Evolutionary conservation across 2,888 invertebrate genomes (phyloP).

Genomic region (Pandemis heparana): DNA sequence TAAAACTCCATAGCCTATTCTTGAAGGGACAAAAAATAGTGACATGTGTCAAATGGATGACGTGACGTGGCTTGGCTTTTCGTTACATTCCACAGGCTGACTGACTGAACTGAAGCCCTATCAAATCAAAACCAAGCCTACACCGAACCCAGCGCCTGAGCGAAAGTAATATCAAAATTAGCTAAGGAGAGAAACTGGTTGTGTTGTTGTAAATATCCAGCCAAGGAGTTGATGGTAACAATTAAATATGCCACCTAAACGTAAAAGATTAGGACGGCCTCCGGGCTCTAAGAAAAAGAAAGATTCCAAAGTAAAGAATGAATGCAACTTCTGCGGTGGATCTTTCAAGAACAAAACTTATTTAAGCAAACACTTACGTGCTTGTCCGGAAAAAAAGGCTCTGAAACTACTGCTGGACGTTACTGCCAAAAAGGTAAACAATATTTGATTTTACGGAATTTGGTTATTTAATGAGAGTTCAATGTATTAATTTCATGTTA

Average conservation of each 20-base stretch:
- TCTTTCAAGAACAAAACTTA: constrained; percentile 6
- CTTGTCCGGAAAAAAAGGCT: constrained; percentile 21
- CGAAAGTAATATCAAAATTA: constrained; percentile 80
- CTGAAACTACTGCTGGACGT: constrained; percentile 8
- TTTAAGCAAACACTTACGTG: constrained; percentile 26
- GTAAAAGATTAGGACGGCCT: constrained; percentile 63
- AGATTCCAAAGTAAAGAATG: constrained; percentile 43
- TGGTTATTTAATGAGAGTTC: not conserved
- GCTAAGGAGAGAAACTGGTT: constrained; percentile 49
- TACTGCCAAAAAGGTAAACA: constrained; percentile 36
- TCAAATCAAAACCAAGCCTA: constrained; percentile 17
- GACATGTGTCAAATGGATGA: constrained; percentile 32
- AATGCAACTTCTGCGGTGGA: constrained; percentile 30
- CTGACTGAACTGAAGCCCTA: constrained; percentile 25
- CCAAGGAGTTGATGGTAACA: constrained; percentile 53
- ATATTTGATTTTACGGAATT: not conserved
- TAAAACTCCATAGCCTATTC: no score
- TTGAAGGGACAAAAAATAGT: not conserved
- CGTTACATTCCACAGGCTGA: not conserved
- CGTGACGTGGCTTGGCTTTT: constrained; percentile 35
- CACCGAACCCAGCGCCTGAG: constrained; percentile 69
- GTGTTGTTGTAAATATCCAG: constrained; percentile 55
- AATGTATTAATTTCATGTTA: constrained; percentile 6
- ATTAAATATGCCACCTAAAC: constrained; percentile 69
- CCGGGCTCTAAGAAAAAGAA: constrained; percentile 60